phyloP scores from a whole-genome alignment of 2,797 vertebrate species.

The Myioborus miniatus region DNA sequence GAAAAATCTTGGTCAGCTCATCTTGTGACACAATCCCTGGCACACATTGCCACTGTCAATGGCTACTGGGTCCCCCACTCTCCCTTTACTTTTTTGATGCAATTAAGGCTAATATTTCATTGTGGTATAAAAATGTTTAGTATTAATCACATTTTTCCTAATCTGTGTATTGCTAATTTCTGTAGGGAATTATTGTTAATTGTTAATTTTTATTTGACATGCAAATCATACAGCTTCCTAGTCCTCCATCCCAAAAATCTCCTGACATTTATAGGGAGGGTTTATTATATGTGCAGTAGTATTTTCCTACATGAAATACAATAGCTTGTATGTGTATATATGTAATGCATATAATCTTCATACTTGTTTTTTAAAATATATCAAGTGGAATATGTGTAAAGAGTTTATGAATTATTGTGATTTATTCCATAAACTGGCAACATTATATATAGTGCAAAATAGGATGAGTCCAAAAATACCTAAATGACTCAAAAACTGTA shows the following conservation, averaged over 20 bases:
- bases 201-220: not conserved
- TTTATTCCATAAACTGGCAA: not conserved
- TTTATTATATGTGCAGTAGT: not conserved
- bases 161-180: not conserved
- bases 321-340: not conserved
- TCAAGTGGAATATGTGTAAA: not conserved
- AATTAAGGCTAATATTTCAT: not conserved
- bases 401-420: not conserved
- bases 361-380: not conserved
- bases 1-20: not conserved
- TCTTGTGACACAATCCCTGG: fast-evolving
- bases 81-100: not conserved
- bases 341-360: not conserved
- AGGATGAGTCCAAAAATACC: not conserved
- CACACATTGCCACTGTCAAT: not conserved
- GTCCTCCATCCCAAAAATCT: not conserved
- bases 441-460: not conserved
- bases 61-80: not conserved
- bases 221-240: not conserved
- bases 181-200: not conserved
- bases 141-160: not conserved
- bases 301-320: not conserved
- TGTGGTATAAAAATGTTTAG: not conserved
- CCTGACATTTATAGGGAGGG: not conserved
- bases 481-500: not conserved